Evolutionary conservation across 2,888 invertebrate species (phyloP).

Genomic region (Cheilosia urbana): DNA sequence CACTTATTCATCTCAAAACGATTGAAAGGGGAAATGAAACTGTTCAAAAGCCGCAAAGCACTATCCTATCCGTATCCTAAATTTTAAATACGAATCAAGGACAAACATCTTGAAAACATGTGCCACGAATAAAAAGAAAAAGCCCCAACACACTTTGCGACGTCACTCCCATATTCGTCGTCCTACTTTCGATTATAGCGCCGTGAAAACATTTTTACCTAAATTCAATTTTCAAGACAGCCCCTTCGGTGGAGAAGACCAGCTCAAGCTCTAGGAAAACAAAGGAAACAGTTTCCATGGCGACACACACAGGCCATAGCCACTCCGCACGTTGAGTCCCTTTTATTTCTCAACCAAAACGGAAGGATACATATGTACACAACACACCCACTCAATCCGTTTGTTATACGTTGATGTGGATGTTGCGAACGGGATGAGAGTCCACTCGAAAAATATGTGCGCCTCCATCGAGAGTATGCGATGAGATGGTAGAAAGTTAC

Average conservation of each 20-base stretch:
- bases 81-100: conserved; percentile 34
- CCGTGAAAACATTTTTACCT: conserved; percentile 20
- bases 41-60: conserved; percentile 7
- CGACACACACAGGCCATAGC: background rate
- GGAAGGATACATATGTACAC: background rate
- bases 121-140: conserved; percentile 41
- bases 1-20: background rate
- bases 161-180: background rate
- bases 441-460: conserved; percentile 28
- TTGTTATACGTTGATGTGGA: conserved; percentile 31
- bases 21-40: conserved; percentile 12
- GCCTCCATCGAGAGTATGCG: background rate
- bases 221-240: conserved; percentile 21
- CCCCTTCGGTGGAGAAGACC: conserved; percentile 19
- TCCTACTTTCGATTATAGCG: background rate
- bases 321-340: conserved; percentile 27
- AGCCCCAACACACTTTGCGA: background rate
- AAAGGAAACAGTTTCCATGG: conserved; percentile 37
- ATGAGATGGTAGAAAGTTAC: background rate
- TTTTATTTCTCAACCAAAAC: conserved; percentile 28
- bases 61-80: conserved; percentile 8
- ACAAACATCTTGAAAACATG: conserved; percentile 50
- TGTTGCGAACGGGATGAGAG: conserved; percentile 20
- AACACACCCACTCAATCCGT: conserved; percentile 34
- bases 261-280: conserved; percentile 25